Conservation (phyloP, 2,888 invertebrate genomes). For the Anoplius nigerrimus region DNA sequence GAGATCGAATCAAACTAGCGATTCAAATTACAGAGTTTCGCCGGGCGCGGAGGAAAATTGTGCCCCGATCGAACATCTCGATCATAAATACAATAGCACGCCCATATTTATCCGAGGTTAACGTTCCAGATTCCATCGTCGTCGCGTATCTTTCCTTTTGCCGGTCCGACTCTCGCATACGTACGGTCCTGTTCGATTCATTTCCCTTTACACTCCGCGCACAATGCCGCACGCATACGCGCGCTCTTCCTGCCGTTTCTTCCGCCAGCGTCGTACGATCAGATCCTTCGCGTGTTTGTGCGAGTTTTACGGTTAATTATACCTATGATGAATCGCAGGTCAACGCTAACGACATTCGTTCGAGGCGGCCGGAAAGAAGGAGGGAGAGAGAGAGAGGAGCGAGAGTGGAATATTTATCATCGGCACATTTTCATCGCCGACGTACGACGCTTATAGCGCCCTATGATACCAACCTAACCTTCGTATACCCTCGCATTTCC, state of each 20-base stretch:
- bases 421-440: conserved; percentile 40
- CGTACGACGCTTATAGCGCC: conserved; percentile 2
- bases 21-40: not conserved
- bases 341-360: conserved; percentile 33
- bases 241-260: conserved; percentile 4
- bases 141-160: not conserved
- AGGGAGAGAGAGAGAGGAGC: not conserved
- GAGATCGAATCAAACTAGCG: conserved; percentile 4
- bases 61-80: not conserved
- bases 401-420: conserved; percentile 26
- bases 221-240: not conserved
- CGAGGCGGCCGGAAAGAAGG: not conserved
- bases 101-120: too few species aligned
- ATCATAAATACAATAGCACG: not conserved
- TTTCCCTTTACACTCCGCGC: not conserved
- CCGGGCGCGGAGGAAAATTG: not conserved
- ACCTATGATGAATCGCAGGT: conserved; percentile 49
- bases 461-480: too few species aligned
- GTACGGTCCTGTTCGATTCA: not conserved
- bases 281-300: conserved; percentile 7
- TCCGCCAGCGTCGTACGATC: conserved; percentile 7
- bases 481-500: not conserved
- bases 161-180: not conserved
- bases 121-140: not conserved
- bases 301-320: conserved; percentile 54